Base-by-base conservation (phyloP, 1,140 invertebrate species). In the Brachionus plicatilis region DNA sequence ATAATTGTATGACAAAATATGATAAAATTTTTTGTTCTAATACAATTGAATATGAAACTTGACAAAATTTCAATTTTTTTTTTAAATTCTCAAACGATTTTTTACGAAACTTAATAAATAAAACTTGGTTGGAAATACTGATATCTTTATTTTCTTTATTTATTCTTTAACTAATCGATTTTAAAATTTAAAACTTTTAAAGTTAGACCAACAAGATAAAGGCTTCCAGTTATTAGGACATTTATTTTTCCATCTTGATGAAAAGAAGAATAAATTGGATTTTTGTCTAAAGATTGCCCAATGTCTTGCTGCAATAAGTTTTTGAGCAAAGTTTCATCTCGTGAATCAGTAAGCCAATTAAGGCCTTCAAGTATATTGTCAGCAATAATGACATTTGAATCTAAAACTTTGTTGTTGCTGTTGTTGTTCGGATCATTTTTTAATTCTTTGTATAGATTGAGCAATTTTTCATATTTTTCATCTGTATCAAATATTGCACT, bases 201-300 rank as follows among this genome's bases (percentile, higher is more conserved):
- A 41, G 79, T n/a, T 0, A 68, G 37, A 37, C 65, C 82, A 29
- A 70, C 82, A 37, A 83, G 53, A 47, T 83, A 83, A 47, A 83
- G 65, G 43, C 82, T 83, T 33, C 82, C 82, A 17, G 82, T 83
- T 12, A 83, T 68, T 6, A 83, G 27, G 6, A 83, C 82, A 72
- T 68, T 68, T 20, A 68, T 68, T 29, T 72, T 83, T 53, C 27
- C 20, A 27, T 45, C 53, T 11, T 43, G 8, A 17, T 72, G 12
- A 43, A 29, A 41, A 17, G 7, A 45, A 11, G n/a, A 6, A 47
- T 20, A 82, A 65, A 8, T 2, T 66, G 9, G 27, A 45, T 60
- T 60, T 60, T 60, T 47, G 11, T 47, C 12, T 20, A 24, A 20
- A 60, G n/a, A 20, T 60, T 37, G 2, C 14, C 24, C 76, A 37